Evolutionary conservation across 2,113 vertebrate species (phyloP).

Genomic region (Syrmaticus mikado): DNA sequence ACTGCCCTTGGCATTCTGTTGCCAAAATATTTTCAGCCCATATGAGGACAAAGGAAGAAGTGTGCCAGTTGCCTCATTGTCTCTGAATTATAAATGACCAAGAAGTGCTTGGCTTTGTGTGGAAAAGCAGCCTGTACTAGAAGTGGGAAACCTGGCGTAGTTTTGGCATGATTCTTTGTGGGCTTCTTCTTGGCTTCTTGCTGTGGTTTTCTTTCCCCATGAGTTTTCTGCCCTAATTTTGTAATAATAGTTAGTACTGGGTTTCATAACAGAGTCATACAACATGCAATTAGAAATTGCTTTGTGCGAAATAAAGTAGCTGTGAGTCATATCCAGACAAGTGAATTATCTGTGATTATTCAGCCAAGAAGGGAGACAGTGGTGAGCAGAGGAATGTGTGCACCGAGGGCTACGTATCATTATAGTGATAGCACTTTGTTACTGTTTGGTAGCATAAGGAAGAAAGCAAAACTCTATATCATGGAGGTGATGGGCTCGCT

Average conservation of each 20-base stretch:
- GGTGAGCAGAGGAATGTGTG: conserved; percentile 41
- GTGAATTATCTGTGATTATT: conserved; percentile 70
- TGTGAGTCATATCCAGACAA: conserved; percentile 70
- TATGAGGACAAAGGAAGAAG: background rate
- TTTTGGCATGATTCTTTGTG: background rate
- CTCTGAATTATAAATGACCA: background rate
- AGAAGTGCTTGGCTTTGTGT: background rate
- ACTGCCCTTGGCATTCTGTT: background rate
- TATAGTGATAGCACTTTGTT: background rate
- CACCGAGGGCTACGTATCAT: background rate
- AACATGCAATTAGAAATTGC: conserved; percentile 69
- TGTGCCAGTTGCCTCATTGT: background rate
- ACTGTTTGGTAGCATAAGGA: background rate
- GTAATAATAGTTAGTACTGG: conserved; percentile 46
- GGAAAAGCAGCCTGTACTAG: background rate
- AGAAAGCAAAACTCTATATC: background rate
- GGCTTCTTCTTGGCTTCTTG: background rate
- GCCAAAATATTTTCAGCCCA: background rate
- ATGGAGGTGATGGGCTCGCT: background rate
- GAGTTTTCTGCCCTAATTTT: conserved; percentile 60
- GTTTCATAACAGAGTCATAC: conserved; percentile 59
- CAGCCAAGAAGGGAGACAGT: conserved; percentile 36
- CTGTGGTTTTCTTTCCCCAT: conserved; percentile 26
- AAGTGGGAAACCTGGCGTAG: background rate
- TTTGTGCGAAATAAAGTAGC: conserved; percentile 67